These are phyloP conservation scores for Brachypterus glaber DNA, from an alignment of 2,888 invertebrate genomes.

Conservation along the genomic window DNA sequence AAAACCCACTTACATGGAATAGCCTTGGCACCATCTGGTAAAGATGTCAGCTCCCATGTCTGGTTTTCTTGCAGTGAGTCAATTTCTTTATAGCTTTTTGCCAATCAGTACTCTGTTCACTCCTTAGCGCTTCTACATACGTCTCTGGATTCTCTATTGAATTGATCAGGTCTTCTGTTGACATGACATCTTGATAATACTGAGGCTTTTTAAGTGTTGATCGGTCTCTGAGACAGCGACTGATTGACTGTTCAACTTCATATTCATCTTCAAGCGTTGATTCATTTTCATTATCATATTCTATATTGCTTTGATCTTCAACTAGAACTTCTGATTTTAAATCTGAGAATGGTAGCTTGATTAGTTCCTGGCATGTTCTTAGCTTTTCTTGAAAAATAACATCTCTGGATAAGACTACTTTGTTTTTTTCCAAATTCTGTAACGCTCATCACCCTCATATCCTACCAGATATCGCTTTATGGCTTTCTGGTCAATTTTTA, in stretches of 20 bases:
- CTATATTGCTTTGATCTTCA: background rate
- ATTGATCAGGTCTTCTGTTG: background rate
- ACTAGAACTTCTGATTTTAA: background rate
- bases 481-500: slow-evolving; percentile 27
- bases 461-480: slow-evolving; percentile 24
- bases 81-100: slow-evolving; percentile 21
- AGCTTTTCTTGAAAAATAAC: slow-evolving; percentile 22
- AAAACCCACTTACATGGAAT: slow-evolving; percentile 28
- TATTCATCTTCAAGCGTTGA: background rate
- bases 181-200: background rate
- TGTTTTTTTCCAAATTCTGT: slow-evolving; percentile 21
- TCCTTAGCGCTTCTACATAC: slow-evolving; percentile 13
- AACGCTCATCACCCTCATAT: slow-evolving; percentile 27
- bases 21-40: slow-evolving; percentile 21
- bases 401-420: slow-evolving; percentile 23
- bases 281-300: background rate
- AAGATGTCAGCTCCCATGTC: slow-evolving; percentile 19
- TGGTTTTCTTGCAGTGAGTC: slow-evolving; percentile 21
- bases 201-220: background rate
- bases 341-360: slow-evolving; percentile 9
- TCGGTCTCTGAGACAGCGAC: background rate
- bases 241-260: background rate
- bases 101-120: slow-evolving; percentile 18
- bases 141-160: background rate
- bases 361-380: slow-evolving; percentile 11